Percentiles rank a stretch among this genome's conserved stretches.
These are phyloP conservation scores for Tetraneura akinire DNA, from an alignment of 1,140 invertebrate species.

Conservation along the genomic window DNA sequence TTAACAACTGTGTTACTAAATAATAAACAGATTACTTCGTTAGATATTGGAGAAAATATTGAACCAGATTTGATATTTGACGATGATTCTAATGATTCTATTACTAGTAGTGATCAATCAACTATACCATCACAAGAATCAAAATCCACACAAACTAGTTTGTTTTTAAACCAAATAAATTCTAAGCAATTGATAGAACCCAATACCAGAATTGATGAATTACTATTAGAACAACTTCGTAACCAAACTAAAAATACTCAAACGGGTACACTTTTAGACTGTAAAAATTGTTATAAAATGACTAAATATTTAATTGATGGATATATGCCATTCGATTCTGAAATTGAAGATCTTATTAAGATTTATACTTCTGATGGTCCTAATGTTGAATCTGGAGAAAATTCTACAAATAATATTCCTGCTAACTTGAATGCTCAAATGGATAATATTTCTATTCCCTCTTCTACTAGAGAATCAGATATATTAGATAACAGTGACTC, in stretches of 20 bases:
- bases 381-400: neutral
- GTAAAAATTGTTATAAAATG: neutral
- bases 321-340: neutral
- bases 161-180: neutral
- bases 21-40: too few species aligned
- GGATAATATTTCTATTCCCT: neutral
- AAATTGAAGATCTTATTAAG: neutral
- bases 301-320: neutral
- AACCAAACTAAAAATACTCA: neutral
- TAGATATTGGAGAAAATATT: neutral
- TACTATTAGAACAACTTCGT: neutral
- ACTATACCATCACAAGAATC: neutral
- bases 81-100: neutral
- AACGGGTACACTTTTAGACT: neutral
- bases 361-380: neutral
- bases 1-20: neutral
- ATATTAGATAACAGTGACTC: neutral
- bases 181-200: neutral
- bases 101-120: conserved; percentile 7
- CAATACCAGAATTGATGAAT: neutral
- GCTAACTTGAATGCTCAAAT: neutral
- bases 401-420: neutral
- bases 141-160: neutral
- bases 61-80: neutral
- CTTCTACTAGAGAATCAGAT: neutral